Evolutionary conservation across 2,888 invertebrate species (phyloP), one percentile per base, ranked within the genome.

Genomic region (Sarcophaga subvicina): DNA sequence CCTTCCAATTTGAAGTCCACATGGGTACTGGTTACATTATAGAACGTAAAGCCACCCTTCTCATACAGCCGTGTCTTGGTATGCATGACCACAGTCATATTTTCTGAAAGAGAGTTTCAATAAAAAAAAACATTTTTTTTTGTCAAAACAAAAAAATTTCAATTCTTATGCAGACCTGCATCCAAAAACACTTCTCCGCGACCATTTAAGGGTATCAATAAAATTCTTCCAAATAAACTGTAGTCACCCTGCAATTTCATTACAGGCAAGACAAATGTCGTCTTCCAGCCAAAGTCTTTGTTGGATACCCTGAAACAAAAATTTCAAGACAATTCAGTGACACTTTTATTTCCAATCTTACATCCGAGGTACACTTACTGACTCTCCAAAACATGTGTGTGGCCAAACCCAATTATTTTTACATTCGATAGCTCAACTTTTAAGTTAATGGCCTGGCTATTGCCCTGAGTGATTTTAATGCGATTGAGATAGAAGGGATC

Each of bases 371-470:
- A 89, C 11, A 83, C 90, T 94, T 91, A 96, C 95, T 94, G 94
- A 93, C 96, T 96, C 89, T 95, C 94, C 85, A 95, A 90, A 37
- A 96, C 95, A 91, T 95, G 94, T 17, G 96, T 95, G 87, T 95
- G 94, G 45, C 96, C 96, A 90, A 96, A 96, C 71, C 96, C 96
- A 49, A 95, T 93, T 20, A 96, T 95, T 54, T 95, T 95, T 60
- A 96, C 95, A 92, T 96, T 95, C 89, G 95, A 95, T 80, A 96
- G 93, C 49, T 96, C 96, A 60, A 96, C 96, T 91, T 96, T 96
- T 0, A 96, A 95, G 90, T 95, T 96, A 8, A 96, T 96, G 6
- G 96, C 96, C 62, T 96, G 96, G 80, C 91, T 93, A 78, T 96
- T 95, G 82, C 96, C 96, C 94, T 96, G 96, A 63, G 96, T 93